phyloP scores from a whole-genome alignment of 2,113 vertebrate species.

The Oncorhynchus keta region DNA sequence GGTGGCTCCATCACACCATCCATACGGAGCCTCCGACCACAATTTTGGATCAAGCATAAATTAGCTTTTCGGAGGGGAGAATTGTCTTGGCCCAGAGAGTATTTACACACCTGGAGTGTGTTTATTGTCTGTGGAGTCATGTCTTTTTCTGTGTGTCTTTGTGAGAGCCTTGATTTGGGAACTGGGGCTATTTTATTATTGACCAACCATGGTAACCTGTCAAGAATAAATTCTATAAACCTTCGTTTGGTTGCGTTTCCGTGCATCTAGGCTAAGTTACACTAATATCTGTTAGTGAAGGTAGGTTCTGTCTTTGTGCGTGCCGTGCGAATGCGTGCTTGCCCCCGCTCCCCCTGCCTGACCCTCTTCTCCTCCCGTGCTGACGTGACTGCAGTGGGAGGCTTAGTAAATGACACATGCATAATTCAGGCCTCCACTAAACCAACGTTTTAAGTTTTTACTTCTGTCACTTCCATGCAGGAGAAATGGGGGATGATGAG shows the following conservation, averaged over 20 bases:
- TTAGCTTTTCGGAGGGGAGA: not conserved
- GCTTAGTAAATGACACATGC: constrained; percentile 30
- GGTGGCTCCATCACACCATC: no score
- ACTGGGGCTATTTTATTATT: no score
- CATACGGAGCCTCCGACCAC: no score
- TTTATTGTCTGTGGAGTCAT: not conserved
- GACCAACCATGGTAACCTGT: not conserved
- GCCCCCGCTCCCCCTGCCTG: not conserved
- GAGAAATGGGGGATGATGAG: not conserved
- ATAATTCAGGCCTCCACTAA: constrained; percentile 44
- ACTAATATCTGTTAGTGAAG: no score
- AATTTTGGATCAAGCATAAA: no score
- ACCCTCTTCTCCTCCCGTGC: constrained; percentile 17
- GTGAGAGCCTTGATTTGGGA: not conserved
- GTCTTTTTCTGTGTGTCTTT: not conserved
- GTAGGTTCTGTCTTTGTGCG: not conserved
- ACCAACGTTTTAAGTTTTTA: constrained; percentile 13
- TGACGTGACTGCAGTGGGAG: constrained; percentile 29
- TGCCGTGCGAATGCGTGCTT: not conserved
- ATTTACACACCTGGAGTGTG: not conserved
- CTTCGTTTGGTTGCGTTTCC: no score
- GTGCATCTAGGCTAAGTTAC: no score
- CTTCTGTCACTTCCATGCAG: constrained; percentile 33
- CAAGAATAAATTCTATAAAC: not conserved
- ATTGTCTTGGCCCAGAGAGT: not conserved